Evolutionary conservation across 2,888 invertebrate genomes (phyloP).

Genomic region (Sarcophaga variegata): DNA sequence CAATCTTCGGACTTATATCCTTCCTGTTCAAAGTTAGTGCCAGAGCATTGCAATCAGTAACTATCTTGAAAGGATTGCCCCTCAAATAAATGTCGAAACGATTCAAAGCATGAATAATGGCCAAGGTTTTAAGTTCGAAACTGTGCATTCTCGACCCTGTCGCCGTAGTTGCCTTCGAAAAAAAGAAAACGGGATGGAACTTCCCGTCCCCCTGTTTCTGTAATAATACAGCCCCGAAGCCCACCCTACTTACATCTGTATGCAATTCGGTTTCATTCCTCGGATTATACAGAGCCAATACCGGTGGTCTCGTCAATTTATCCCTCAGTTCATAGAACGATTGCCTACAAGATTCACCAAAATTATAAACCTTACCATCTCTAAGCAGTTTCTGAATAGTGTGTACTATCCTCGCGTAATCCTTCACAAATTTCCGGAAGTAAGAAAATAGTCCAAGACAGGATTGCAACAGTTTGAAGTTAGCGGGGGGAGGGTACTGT

Average conservation of each 20-base stretch:
- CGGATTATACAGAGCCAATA: conserved; percentile 74
- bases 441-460: conserved; percentile 62
- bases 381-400: conserved; percentile 46
- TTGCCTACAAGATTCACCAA: conserved; percentile 27
- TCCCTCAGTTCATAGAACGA: conserved; percentile 38
- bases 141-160: conserved; percentile 64
- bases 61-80: no score
- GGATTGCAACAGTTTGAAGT: conserved; percentile 37
- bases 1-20: no score
- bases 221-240: background rate
- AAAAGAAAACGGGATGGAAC: conserved; percentile 59
- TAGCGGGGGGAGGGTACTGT: conserved; percentile 38
- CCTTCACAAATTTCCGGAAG: conserved; percentile 19
- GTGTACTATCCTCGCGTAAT: conserved; percentile 31
- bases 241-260: no score
- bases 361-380: conserved; percentile 24
- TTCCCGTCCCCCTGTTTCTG: background rate
- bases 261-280: conserved; percentile 71
- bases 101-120: conserved; percentile 72
- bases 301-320: conserved; percentile 26
- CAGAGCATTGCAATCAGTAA: no score
- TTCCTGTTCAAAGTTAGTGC: no score
- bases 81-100: conserved; percentile 40
- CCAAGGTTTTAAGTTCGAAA: conserved; percentile 68
- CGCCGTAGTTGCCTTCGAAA: conserved; percentile 22